Percentiles rank a stretch among this genome's conserved stretches.
phyloP scores from a whole-genome alignment of 2,888 invertebrate species.

The Strigamia transsilvanica region DNA sequence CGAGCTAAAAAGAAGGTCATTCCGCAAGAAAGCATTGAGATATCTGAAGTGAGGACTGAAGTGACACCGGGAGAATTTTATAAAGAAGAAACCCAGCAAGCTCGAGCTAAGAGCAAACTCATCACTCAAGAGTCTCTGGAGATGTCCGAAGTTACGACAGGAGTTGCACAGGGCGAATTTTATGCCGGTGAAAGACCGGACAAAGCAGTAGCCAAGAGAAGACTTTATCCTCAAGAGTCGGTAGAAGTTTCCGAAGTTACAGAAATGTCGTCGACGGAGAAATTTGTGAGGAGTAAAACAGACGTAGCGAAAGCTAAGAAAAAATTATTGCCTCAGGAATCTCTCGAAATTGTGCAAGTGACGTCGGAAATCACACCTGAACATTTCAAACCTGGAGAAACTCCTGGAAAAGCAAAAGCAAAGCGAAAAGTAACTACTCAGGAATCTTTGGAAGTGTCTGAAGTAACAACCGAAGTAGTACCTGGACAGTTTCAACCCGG shows the following conservation, averaged over 20 bases:
- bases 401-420: slow-evolving; percentile 66
- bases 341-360: slow-evolving; percentile 56
- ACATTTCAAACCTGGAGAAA: slow-evolving; percentile 56
- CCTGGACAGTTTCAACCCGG: slow-evolving; percentile 51
- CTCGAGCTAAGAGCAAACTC: background rate
- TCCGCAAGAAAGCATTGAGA: slow-evolving; percentile 55
- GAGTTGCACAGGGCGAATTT: slow-evolving; percentile 23
- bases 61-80: slow-evolving; percentile 68
- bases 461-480: slow-evolving; percentile 50
- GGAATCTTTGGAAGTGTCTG: slow-evolving; percentile 54
- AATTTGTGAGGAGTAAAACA: slow-evolving; percentile 12
- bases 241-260: slow-evolving; percentile 57
- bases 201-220: slow-evolving; percentile 53
- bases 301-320: slow-evolving; percentile 46
- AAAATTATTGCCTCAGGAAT: slow-evolving; percentile 50
- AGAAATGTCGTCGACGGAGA: background rate
- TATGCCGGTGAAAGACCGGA: slow-evolving; percentile 52
- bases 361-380: slow-evolving; percentile 55
- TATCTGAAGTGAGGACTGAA: slow-evolving; percentile 55
- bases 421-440: slow-evolving; percentile 53
- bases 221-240: slow-evolving; percentile 56
- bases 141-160: slow-evolving; percentile 42
- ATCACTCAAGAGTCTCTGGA: slow-evolving; percentile 52
- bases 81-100: slow-evolving; percentile 52
- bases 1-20: slow-evolving; percentile 54